These are phyloP conservation scores for Mormyrus proboscirostris DNA, from an alignment of 2,797 vertebrate species.

Conservation along the genomic window DNA sequence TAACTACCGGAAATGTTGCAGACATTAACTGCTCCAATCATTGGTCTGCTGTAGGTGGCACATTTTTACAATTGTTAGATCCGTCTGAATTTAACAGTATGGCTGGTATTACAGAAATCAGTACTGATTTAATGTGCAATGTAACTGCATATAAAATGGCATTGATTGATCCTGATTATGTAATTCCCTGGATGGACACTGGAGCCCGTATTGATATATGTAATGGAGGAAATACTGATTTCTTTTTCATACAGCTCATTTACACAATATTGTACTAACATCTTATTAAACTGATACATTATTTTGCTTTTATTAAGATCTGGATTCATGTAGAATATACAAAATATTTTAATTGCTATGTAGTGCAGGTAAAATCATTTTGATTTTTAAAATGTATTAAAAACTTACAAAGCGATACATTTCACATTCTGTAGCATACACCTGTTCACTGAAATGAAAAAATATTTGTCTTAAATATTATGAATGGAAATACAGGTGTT, in stretches of 20 bases:
- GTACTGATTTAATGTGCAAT: neutral
- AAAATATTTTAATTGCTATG: constrained; percentile 20
- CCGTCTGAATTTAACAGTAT: constrained; percentile 7
- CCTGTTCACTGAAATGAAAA: constrained; percentile 9
- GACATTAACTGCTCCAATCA: neutral
- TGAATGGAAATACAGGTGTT: constrained; percentile 5
- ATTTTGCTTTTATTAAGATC: neutral
- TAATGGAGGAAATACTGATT: neutral
- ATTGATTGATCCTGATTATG: neutral
- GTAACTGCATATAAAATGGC: neutral
- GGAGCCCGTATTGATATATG: neutral
- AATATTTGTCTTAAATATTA: constrained; percentile 10
- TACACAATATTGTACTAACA: constrained; percentile 6
- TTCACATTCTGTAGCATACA: neutral
- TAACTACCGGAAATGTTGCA: neutral
- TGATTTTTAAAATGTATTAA: constrained; percentile 12
- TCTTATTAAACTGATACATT: neutral
- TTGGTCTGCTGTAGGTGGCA: neutral
- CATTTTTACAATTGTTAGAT: neutral
- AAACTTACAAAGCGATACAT: constrained; percentile 10
- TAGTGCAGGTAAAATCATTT: constrained; percentile 14
- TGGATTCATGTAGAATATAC: constrained; percentile 15
- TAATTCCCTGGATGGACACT: neutral
- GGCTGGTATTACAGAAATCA: constrained; percentile 8
- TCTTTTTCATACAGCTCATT: constrained; percentile 1